Base-by-base conservation (phyloP, 2,113 vertebrate genomes). In the Tapirus terrestris region DNA sequence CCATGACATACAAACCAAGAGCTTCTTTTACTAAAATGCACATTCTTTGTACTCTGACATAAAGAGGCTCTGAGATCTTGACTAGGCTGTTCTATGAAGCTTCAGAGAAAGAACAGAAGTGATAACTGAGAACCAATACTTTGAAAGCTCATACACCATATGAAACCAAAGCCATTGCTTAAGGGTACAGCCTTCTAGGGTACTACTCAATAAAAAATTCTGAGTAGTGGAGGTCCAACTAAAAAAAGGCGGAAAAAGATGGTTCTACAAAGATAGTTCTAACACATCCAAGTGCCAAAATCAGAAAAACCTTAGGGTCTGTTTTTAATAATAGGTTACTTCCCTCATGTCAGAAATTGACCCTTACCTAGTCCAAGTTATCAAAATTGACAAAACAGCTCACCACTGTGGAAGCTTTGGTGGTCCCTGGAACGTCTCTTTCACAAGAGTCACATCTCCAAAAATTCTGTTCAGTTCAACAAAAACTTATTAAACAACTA, bases 31-130 rank as follows among this genome's bases (percentile, higher is more conserved):
- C 43, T 51, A 48, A 88, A 51, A 83, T 11, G 11, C 53, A 58
- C 27, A 94, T 76, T 79, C 68, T 90, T 36, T 67, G 60, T 6
- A 82, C 31, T 33, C n/a, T 14, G 36, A 48, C 48, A 63, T 31
- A 79, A 77, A 95, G 68, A 94, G 68, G 72, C 7, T 77, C 53
- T 88, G 58, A 85, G 48, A 53, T 80, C 88, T 92, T 48, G 21
- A 80, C 67, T 21, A 61, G 36, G 0, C 56, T 90, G 21, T n/a
- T 89, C 89, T 43, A 13, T 12, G 79, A 88, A 61, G 33, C 27
- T 85, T 85, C 85, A 73, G 61, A 89, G 70, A 90, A 93, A 88
- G n/a, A 76, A 56, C 5, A 73, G 56, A 80, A 86, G 56, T 14
- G 43, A 84, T 61, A 63, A 81, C 51, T 73, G 73, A 89, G 73